A percentile compares a stretch with the other conserved stretches of the same genome.
Evolutionary conservation across 2,113 vertebrate species (phyloP).

Genomic region (Athene noctua): DNA sequence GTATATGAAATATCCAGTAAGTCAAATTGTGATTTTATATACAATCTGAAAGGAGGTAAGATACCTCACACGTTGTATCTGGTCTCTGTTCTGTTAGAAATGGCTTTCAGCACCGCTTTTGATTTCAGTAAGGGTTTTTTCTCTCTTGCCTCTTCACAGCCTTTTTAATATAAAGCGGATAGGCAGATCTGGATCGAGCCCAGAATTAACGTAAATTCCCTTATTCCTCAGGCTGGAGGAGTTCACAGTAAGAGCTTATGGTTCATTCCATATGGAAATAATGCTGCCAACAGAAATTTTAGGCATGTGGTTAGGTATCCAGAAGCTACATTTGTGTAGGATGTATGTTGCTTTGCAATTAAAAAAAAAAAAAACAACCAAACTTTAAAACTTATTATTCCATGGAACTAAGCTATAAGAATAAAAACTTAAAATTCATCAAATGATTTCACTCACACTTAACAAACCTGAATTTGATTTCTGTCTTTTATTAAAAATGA

Average conservation of each 20-base stretch:
- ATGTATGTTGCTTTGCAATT: neutral
- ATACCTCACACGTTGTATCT: neutral
- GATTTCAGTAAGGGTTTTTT: neutral
- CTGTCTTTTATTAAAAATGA: constrained; percentile 53
- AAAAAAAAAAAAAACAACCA: neutral
- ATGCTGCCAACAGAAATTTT: neutral
- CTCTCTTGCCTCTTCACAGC: neutral
- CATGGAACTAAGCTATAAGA: neutral
- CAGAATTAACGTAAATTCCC: neutral
- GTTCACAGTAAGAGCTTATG: neutral
- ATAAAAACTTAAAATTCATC: constrained; percentile 6
- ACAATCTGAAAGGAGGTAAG: neutral
- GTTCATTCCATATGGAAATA: neutral
- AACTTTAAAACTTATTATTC: neutral
- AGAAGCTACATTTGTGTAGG: neutral
- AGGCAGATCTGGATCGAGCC: neutral
- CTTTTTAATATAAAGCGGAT: neutral
- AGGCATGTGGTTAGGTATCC: neutral
- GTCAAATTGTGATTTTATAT: neutral
- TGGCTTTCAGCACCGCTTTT: neutral
- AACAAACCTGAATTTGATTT: constrained; percentile 15
- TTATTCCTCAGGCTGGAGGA: neutral
- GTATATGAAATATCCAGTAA: neutral
- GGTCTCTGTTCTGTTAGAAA: neutral
- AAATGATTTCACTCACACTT: neutral